A percentile compares a stretch with the other conserved stretches of the same genome.
Conservation (phyloP, 2,113 vertebrate species). For the Agapornis roseicollis region DNA sequence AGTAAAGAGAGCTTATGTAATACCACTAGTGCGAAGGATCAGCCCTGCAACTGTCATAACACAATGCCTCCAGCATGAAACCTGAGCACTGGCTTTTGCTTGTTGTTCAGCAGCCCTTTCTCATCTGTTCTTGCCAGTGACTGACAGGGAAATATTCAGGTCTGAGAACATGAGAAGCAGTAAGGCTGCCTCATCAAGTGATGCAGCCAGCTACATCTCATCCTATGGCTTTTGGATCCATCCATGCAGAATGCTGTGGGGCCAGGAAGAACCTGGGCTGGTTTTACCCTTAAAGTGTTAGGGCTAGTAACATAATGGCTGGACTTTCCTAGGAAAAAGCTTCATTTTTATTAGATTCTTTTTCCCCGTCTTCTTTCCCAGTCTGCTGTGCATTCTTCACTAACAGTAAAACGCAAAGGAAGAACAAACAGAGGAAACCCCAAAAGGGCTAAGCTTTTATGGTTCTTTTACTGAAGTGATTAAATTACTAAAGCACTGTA, state of each 20-base stretch:
- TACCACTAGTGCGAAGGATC: background rate
- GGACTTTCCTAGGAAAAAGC: background rate
- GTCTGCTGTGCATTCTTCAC: background rate
- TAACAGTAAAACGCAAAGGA: background rate
- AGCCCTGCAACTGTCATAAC: too few relatives aligned
- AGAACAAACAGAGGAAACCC: background rate
- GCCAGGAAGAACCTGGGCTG: background rate
- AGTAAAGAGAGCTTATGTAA: background rate
- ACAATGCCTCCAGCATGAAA: background rate
- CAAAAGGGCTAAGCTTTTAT: background rate
- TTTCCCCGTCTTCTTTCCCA: background rate
- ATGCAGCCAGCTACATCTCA: background rate
- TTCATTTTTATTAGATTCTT: background rate
- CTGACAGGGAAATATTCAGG: background rate
- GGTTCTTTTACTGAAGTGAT: background rate
- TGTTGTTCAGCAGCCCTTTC: background rate
- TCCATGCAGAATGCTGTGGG: fast-evolving
- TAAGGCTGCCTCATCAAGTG: fast-evolving
- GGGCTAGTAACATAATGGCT: background rate
- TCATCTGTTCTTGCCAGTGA: background rate
- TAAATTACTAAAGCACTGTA: background rate
- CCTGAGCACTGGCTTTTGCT: background rate
- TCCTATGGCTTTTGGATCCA: background rate
- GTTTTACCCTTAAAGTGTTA: background rate
- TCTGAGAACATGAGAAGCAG: background rate